Percentiles rank a stretch among this genome's conserved stretches.
Evolutionary conservation across 2,113 vertebrate species (phyloP).

Genomic region (Colaptes auratus): DNA sequence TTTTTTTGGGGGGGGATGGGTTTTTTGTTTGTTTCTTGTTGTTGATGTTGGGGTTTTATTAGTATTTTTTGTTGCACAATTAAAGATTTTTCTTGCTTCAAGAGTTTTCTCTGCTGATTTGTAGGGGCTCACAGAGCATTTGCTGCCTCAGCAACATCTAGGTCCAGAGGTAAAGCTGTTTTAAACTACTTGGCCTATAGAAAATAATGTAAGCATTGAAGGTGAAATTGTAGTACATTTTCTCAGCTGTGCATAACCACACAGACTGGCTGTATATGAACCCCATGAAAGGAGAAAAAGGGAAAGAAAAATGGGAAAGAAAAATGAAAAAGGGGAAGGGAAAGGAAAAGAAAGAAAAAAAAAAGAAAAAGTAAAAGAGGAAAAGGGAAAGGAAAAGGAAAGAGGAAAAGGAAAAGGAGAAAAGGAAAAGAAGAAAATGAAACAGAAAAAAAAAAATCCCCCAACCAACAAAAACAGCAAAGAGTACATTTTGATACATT

Average conservation of each 20-base stretch:
- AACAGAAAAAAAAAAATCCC: too few relatives aligned
- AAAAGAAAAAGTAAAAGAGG: too few relatives aligned
- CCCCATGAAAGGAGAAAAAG: background rate
- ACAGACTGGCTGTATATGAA: background rate
- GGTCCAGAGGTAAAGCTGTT: slow-evolving; percentile 59
- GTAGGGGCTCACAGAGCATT: slow-evolving; percentile 21
- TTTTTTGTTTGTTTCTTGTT: too few relatives aligned
- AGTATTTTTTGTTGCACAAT: slow-evolving; percentile 43
- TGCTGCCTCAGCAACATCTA: slow-evolving; percentile 69
- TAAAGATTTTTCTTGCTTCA: slow-evolving; percentile 70
- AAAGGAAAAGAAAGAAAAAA: background rate
- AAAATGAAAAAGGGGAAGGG: too few relatives aligned
- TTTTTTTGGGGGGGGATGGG: too few relatives aligned
- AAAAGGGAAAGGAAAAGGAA: too few relatives aligned
- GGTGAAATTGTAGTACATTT: slow-evolving; percentile 63
- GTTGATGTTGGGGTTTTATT: background rate
- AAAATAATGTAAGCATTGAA: slow-evolving; percentile 64
- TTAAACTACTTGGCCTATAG: slow-evolving; percentile 61
- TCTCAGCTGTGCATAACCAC: slow-evolving; percentile 38
- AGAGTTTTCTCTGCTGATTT: slow-evolving; percentile 67
- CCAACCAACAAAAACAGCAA: background rate
- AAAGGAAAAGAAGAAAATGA: background rate
- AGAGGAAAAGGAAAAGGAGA: too few relatives aligned
- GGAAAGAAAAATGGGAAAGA: too few relatives aligned
- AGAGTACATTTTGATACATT: background rate